Evolutionary conservation across 2,797 vertebrate species (phyloP).

Genomic region (Melanitta fusca): DNA sequence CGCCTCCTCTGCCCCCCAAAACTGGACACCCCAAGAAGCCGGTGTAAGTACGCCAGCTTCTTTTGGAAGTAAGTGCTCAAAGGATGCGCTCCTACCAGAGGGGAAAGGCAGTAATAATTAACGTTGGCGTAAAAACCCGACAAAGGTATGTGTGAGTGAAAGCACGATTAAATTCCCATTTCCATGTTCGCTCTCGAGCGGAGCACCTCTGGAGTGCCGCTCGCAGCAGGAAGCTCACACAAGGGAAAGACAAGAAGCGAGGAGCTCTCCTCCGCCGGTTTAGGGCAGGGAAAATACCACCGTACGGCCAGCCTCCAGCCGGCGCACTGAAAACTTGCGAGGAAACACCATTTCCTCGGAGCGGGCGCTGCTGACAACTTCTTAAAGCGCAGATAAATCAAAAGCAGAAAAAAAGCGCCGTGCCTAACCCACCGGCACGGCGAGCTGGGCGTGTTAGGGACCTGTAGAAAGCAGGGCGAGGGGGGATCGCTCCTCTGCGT

Average conservation of each 20-base stretch:
- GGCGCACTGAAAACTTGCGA: not conserved
- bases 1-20: too few relatives aligned
- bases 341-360: not conserved
- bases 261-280: not conserved
- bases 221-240: not conserved
- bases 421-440: too few relatives aligned
- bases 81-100: not conserved
- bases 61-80: fast-evolving
- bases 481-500: too few relatives aligned
- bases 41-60: not conserved
- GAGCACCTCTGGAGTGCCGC: not conserved
- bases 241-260: not conserved
- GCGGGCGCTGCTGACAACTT: not conserved
- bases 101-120: not conserved
- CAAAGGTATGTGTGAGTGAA: not conserved
- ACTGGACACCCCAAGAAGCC: too few relatives aligned
- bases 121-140: not conserved
- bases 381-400: fast-evolving
- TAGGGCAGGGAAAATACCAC: not conserved
- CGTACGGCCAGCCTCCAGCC: not conserved
- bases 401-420: not conserved
- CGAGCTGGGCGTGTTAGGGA: too few relatives aligned
- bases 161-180: not conserved
- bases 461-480: too few relatives aligned
- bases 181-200: not conserved